These are phyloP conservation scores for Pseudopipra pipra DNA, from an alignment of 2,113 vertebrate genomes.

Conservation along the genomic window DNA sequence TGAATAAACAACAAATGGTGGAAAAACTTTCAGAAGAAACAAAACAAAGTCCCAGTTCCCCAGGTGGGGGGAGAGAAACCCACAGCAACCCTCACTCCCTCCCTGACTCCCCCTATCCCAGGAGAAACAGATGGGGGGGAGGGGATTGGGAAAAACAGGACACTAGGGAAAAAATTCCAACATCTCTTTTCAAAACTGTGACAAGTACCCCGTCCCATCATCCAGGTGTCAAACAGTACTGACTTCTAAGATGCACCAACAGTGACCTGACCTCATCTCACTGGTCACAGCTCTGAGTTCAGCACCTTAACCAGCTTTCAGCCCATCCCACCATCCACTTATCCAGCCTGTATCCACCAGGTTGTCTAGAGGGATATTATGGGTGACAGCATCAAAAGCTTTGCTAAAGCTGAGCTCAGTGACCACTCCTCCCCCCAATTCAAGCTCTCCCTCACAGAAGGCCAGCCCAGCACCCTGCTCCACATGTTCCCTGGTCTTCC, in stretches of 20 bases:
- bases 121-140: no score
- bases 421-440: not conserved
- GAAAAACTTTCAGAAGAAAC: no score
- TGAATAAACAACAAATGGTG: no score
- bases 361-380: not conserved
- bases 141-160: no score
- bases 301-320: not conserved
- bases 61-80: no score
- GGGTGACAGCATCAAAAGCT: not conserved
- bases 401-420: not conserved
- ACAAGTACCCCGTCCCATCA: not conserved
- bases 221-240: not conserved
- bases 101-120: no score
- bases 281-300: not conserved
- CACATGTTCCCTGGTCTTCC: not conserved
- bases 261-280: not conserved
- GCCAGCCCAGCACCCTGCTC: not conserved
- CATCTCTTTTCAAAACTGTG: no score
- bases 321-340: not conserved
- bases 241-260: not conserved
- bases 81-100: no score
- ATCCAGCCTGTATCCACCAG: not conserved
- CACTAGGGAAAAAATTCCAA: no score
- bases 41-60: no score
- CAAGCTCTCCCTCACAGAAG: not conserved